Percentiles rank a stretch among this genome's conserved stretches.
These are phyloP conservation scores for Diaprepes abbreviatus DNA, from an alignment of 2,888 invertebrate genomes.

Conservation along the genomic window DNA sequence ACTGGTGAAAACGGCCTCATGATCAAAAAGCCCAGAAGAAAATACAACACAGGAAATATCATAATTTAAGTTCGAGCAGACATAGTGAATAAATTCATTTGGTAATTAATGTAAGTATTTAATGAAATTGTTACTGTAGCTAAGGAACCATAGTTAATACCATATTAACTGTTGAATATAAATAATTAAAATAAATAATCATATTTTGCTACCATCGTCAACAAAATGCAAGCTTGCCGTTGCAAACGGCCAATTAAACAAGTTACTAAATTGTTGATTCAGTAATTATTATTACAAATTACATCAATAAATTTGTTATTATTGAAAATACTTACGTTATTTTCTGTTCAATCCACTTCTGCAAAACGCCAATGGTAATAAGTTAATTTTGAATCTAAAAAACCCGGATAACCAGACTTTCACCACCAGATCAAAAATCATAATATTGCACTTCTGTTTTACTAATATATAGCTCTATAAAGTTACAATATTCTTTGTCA, in stretches of 20 bases:
- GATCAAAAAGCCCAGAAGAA: too few species aligned
- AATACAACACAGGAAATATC: too few species aligned
- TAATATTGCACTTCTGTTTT: background rate
- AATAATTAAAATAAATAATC: background rate
- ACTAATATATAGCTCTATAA: background rate
- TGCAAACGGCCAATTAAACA: background rate
- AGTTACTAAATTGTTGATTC: too few species aligned
- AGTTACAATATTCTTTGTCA: background rate
- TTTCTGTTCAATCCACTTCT: conserved; percentile 18
- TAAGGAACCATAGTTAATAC: too few species aligned
- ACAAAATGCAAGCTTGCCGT: background rate
- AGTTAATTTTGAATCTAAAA: conserved; percentile 20
- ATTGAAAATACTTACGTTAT: conserved; percentile 33
- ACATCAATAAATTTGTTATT: background rate
- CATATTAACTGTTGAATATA: too few species aligned
- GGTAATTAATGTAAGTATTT: too few species aligned
- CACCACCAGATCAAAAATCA: conserved; percentile 19
- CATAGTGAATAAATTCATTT: too few species aligned
- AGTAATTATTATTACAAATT: too few species aligned
- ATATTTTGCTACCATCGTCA: background rate
- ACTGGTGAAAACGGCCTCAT: too few species aligned
- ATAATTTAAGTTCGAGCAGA: too few species aligned
- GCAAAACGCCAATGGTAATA: conserved; percentile 17
- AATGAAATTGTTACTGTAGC: too few species aligned
- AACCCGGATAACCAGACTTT: conserved; percentile 21